phyloP scores from a whole-genome alignment of 2,113 vertebrate genomes.

The Phaetusa simplex region DNA sequence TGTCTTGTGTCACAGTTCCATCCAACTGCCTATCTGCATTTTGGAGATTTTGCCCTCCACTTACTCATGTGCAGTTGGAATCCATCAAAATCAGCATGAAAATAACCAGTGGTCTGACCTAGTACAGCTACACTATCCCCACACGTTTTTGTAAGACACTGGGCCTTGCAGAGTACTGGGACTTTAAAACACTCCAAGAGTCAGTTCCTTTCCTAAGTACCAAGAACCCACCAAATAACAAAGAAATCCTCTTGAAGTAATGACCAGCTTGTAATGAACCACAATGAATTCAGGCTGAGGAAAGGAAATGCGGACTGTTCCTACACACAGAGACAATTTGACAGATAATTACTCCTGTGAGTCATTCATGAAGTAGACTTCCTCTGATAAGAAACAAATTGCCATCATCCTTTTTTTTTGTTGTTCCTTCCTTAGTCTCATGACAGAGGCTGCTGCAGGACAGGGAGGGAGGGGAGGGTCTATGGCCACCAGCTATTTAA shows the following conservation, averaged over 20 bases:
- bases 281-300: not conserved
- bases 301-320: not conserved
- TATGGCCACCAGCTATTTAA: not conserved
- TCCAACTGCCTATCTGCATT: not conserved
- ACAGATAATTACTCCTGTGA: constrained; percentile 26
- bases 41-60: not conserved
- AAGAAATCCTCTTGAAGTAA: not conserved
- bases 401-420: not conserved
- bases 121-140: not conserved
- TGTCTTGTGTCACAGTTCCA: not conserved
- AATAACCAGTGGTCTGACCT: not conserved
- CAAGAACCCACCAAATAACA: not conserved
- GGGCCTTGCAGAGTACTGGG: not conserved
- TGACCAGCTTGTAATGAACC: not conserved
- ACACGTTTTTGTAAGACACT: not conserved
- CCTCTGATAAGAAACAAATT: constrained; percentile 33
- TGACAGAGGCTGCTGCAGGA: not conserved
- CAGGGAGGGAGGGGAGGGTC: not conserved
- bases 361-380: constrained; percentile 27
- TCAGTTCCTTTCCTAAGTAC: not conserved
- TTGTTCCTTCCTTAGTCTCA: not conserved
- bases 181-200: not conserved
- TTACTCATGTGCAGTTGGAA: not conserved
- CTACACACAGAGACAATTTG: not conserved
- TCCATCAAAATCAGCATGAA: not conserved